These are phyloP conservation scores for Torymus texanus DNA, from an alignment of 2,888 invertebrate species.

Conservation along the genomic window DNA sequence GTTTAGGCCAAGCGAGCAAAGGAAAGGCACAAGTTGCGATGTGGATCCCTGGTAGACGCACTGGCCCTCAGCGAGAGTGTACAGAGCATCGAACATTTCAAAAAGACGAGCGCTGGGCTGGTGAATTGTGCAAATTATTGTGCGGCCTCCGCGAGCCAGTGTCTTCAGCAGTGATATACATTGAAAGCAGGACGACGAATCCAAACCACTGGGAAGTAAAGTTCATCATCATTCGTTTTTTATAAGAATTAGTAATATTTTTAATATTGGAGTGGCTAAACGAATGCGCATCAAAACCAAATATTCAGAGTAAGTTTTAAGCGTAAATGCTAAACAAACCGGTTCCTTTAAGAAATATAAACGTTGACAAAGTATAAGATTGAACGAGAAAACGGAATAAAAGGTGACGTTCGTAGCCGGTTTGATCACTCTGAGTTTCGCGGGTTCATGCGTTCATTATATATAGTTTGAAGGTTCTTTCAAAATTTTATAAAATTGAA, in stretches of 20 bases:
- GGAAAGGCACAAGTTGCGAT: constrained; percentile 87
- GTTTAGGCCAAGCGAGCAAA: constrained; percentile 87
- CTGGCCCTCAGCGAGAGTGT: constrained; percentile 94
- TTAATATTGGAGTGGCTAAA: background rate
- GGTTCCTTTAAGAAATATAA: constrained; percentile 9
- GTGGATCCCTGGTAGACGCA: constrained; percentile 96
- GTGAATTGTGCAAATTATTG: constrained; percentile 96
- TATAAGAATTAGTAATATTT: too few species aligned
- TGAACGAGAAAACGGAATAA: constrained; percentile 1
- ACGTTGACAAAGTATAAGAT: constrained; percentile 5
- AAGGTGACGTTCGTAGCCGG: constrained; percentile 35
- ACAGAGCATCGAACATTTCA: constrained; percentile 97
- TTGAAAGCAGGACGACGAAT: constrained; percentile 96
- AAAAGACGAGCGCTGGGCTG: constrained; percentile 97
- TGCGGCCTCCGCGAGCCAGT: constrained; percentile 91
- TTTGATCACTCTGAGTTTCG: constrained; percentile 3
- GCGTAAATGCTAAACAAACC: constrained; percentile 20
- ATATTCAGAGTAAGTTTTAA: too few species aligned
- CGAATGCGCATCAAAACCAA: background rate
- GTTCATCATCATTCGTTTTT: background rate
- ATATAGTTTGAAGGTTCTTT: background rate
- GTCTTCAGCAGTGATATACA: constrained; percentile 93
- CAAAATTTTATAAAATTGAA: background rate
- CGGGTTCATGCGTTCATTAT: background rate
- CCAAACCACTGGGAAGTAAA: constrained; percentile 84